Conservation (phyloP, 2,113 vertebrate genomes). For the Nothobranchius furzeri region DNA sequence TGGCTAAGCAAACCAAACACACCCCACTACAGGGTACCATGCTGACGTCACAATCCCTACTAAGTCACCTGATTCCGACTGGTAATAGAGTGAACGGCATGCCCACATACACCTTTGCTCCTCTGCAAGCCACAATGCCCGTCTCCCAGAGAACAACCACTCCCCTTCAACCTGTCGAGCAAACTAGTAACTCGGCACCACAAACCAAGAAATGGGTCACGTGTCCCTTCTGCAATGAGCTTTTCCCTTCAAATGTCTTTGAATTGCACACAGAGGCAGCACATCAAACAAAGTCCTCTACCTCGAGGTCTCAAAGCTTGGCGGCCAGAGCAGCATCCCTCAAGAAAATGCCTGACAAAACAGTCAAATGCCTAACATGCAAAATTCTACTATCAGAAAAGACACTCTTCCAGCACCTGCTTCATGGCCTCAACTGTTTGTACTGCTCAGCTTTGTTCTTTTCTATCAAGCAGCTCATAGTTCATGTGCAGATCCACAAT, state of each 20-base stretch:
- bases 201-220: conserved; percentile 96
- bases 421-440: conserved; percentile 91
- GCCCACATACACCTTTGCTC: conserved; percentile 91
- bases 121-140: conserved; percentile 86
- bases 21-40: conserved; percentile 80
- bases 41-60: conserved; percentile 86
- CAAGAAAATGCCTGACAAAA: conserved; percentile 91
- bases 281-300: conserved; percentile 78
- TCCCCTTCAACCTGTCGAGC: conserved; percentile 68
- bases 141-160: conserved; percentile 74
- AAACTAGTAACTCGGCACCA: conserved; percentile 68
- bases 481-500: conserved; percentile 88
- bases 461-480: conserved; percentile 85
- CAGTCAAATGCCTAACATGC: conserved; percentile 87
- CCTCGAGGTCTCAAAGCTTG: conserved; percentile 74
- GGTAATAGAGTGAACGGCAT: conserved; percentile 94
- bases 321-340: conserved; percentile 88
- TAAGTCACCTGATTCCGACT: conserved; percentile 91
- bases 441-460: conserved; percentile 91
- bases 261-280: conserved; percentile 91
- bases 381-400: conserved; percentile 87
- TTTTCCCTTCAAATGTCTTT: conserved; percentile 93
- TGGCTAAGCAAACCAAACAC: conserved; percentile 47
- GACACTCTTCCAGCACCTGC: conserved; percentile 88
- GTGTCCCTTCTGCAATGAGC: conserved; percentile 92